A percentile compares a stretch with the other conserved stretches of the same genome.
phyloP scores from a whole-genome alignment of 2,797 vertebrate genomes.

The Stomatorhinus walkeri region DNA sequence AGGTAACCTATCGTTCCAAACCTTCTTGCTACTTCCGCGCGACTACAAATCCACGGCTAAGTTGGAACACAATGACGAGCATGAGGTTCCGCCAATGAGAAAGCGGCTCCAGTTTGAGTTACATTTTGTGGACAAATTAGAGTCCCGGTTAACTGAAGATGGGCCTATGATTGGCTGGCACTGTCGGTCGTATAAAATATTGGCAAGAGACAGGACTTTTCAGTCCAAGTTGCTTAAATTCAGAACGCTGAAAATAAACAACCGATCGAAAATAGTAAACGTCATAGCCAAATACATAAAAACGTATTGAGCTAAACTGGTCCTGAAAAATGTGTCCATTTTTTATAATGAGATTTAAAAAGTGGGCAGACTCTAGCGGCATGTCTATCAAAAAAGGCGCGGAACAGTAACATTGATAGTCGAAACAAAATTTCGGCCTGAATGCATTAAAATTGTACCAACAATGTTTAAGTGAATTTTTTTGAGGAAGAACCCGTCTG shows the following conservation, averaged over 20 bases:
- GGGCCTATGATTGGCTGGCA: not conserved
- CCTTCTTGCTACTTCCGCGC: constrained; percentile 50
- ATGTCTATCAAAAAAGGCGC: not conserved
- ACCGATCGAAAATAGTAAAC: constrained; percentile 35
- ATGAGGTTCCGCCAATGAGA: constrained; percentile 41
- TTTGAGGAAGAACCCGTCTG: not conserved
- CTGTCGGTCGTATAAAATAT: not conserved
- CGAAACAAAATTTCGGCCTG: not conserved
- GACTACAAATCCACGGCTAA: not conserved
- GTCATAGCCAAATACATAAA: constrained; percentile 2
- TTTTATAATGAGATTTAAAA: not conserved
- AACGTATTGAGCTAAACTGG: not conserved
- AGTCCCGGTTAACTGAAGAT: not conserved
- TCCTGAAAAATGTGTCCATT: not conserved
- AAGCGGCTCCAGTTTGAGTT: constrained; percentile 1
- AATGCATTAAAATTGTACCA: not conserved
- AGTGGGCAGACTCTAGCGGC: not conserved
- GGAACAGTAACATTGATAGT: not conserved
- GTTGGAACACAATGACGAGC: constrained; percentile 9
- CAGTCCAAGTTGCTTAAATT: constrained; percentile 45
- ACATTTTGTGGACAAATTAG: constrained; percentile 37
- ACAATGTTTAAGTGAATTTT: not conserved
- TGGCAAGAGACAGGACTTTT: not conserved
- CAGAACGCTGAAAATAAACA: constrained; percentile 38
- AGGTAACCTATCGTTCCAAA: constrained; percentile 28